Evolutionary conservation across 2,113 vertebrate species (phyloP).

Genomic region (Actenoides lindsayi): DNA sequence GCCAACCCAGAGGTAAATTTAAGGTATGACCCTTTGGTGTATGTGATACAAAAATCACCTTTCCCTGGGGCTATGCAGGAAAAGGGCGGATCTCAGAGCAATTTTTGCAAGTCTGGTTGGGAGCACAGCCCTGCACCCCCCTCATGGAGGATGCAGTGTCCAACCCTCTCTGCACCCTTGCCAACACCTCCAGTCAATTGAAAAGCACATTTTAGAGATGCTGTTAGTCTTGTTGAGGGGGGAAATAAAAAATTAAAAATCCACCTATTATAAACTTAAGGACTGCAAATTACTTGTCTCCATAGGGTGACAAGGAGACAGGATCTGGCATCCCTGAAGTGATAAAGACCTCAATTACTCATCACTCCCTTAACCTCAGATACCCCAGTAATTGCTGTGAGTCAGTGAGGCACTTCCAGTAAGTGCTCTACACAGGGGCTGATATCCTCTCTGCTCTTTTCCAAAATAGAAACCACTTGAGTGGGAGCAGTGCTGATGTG

Average conservation of each 20-base stretch:
- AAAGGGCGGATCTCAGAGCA: neutral
- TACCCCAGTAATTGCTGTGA: constrained; percentile 61
- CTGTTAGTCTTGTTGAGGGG: neutral
- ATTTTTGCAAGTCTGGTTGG: neutral
- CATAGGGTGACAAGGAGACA: neutral
- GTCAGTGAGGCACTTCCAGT: constrained; percentile 63
- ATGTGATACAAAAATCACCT: neutral
- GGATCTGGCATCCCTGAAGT: constrained; percentile 46
- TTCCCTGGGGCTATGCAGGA: neutral
- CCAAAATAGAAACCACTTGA: constrained; percentile 56
- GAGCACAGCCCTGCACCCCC: neutral
- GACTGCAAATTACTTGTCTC: constrained; percentile 16
- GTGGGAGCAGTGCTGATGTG: constrained; percentile 4
- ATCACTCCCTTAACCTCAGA: constrained; percentile 65
- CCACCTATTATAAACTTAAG: neutral
- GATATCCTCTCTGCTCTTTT: constrained; percentile 35
- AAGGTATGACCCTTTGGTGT: neutral
- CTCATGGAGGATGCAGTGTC: neutral
- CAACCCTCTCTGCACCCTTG: neutral
- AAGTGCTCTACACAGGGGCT: constrained; percentile 1
- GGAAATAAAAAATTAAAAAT: neutral
- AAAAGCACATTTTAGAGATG: neutral
- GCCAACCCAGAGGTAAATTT: neutral
- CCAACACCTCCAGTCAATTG: neutral
- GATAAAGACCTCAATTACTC: constrained; percentile 58